Evolutionary conservation across 2,113 vertebrate species (phyloP).

Genomic region (Cavia porcellus): DNA sequence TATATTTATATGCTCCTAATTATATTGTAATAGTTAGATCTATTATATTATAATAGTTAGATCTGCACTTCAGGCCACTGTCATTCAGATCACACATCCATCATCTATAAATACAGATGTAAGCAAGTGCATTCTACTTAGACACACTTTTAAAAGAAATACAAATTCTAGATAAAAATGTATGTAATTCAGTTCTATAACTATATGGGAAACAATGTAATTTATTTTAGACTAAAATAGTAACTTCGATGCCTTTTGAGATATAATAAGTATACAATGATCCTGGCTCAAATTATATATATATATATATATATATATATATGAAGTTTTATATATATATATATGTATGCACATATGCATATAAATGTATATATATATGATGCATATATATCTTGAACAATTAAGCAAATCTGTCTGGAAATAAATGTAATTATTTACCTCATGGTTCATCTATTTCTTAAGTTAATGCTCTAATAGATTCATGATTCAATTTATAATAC

Average conservation of each 20-base stretch:
- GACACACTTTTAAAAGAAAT: neutral
- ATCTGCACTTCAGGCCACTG: too few relatives aligned
- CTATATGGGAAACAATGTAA: neutral
- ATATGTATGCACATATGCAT: too few relatives aligned
- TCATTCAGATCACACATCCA: neutral
- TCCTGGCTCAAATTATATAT: neutral
- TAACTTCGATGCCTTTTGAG: neutral
- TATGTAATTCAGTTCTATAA: neutral
- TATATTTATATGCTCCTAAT: too few relatives aligned
- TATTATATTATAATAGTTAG: too few relatives aligned
- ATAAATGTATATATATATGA: too few relatives aligned
- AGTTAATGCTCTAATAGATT: neutral
- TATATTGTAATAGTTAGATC: too few relatives aligned
- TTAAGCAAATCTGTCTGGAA: neutral
- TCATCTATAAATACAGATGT: neutral
- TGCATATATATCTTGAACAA: neutral
- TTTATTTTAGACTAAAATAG: neutral
- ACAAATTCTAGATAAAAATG: neutral
- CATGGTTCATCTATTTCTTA: neutral
- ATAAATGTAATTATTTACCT: conserved; percentile 39
- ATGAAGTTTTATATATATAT: neutral
- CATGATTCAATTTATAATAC: neutral
- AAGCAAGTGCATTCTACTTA: neutral
- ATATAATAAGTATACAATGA: neutral
- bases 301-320: neutral